A percentile compares a stretch with the other conserved stretches of the same genome.
These are phyloP conservation scores for Potorous gilbertii DNA, from an alignment of 2,797 vertebrate species.

Conservation along the genomic window DNA sequence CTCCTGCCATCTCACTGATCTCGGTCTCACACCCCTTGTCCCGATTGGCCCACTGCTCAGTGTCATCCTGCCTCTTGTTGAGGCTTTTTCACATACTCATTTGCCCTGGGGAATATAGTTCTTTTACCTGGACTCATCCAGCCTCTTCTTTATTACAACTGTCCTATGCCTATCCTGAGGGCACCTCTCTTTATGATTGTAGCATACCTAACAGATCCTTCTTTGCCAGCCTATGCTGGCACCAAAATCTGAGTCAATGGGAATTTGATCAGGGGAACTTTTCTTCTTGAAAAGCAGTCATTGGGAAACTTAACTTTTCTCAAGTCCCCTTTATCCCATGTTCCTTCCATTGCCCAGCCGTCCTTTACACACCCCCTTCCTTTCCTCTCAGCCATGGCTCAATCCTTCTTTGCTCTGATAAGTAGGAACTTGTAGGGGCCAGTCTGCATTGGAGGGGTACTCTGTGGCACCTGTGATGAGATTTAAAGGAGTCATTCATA, in stretches of 20 bases:
- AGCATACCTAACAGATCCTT: neutral
- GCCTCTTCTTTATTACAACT: conserved; percentile 41
- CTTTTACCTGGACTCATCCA: conserved; percentile 8
- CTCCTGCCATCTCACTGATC: neutral
- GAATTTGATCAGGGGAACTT: neutral
- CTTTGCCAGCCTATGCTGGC: neutral
- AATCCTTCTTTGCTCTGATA: neutral
- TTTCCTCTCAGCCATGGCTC: neutral
- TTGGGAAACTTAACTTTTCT: neutral
- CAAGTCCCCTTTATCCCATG: neutral
- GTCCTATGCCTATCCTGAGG: neutral
- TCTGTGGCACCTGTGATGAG: neutral
- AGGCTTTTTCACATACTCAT: conserved; percentile 37
- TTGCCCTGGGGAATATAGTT: conserved; percentile 69
- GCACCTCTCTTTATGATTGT: neutral
- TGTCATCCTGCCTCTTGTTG: conserved; percentile 38
- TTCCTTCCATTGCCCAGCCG: neutral
- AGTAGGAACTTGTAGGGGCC: neutral
- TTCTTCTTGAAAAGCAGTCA: neutral
- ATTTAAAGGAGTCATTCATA: neutral
- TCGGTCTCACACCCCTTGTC: neutral
- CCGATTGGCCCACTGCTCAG: neutral
- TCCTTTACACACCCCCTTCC: neutral
- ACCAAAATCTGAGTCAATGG: neutral
- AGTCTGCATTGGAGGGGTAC: neutral